phyloP scores from a whole-genome alignment of 2,113 vertebrate species.

The Dromiciops gliroides region DNA sequence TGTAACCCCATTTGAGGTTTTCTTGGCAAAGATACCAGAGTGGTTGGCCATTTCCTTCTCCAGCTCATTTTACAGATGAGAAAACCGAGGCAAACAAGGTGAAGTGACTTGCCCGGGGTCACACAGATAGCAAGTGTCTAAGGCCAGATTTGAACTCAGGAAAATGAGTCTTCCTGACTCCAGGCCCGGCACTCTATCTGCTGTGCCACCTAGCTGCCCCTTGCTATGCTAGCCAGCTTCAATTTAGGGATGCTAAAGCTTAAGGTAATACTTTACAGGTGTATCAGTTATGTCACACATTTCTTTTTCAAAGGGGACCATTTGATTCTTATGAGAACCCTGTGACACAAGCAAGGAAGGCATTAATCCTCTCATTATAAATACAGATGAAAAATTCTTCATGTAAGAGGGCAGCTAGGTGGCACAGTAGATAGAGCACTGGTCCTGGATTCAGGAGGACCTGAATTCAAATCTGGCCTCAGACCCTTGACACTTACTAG shows the following conservation, averaged over 20 bases:
- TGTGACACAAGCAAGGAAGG: no score
- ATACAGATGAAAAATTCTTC: not conserved
- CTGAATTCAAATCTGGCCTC: no score
- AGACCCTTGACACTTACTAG: no score
- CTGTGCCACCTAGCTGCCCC: not conserved
- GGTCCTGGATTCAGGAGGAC: no score
- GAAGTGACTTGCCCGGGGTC: not conserved
- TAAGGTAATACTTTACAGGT: not conserved
- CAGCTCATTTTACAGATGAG: not conserved
- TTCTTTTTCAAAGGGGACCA: not conserved
- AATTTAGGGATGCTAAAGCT: not conserved
- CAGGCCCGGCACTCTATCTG: not conserved
- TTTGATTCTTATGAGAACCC: not conserved
- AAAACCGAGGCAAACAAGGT: not conserved
- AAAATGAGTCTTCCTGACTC: not conserved
- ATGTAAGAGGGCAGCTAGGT: no score
- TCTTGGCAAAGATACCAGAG: not conserved
- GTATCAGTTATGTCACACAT: not conserved
- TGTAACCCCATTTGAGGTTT: not conserved
- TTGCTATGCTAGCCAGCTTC: not conserved
- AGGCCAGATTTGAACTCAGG: not conserved
- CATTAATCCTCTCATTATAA: not conserved
- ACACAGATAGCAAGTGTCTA: not conserved
- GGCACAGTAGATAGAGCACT: no score
- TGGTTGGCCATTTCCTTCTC: not conserved